A percentile compares a stretch with the other conserved stretches of the same genome.
These are phyloP conservation scores for Synanthedon vespiformis DNA, from an alignment of 2,888 invertebrate genomes.

Conservation along the genomic window DNA sequence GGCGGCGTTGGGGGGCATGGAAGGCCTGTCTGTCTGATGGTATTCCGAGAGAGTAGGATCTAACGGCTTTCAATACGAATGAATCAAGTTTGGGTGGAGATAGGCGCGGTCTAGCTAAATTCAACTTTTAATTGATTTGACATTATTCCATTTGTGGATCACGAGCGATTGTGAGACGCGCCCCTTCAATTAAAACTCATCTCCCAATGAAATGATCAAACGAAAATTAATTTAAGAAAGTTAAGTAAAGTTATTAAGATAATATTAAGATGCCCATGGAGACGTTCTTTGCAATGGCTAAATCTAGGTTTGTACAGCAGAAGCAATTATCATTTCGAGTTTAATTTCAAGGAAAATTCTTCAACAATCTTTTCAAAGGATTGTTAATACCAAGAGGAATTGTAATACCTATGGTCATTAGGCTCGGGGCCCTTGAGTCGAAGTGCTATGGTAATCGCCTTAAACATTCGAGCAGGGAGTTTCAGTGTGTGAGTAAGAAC, in stretches of 20 bases:
- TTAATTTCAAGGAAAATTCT: background rate
- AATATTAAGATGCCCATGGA: conserved; percentile 17
- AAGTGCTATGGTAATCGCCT: no score
- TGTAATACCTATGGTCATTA: no score
- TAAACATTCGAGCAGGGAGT: no score
- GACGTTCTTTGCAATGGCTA: conserved; percentile 26
- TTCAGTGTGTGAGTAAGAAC: no score
- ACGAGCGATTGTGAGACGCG: conserved; percentile 43
- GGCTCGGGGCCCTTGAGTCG: no score
- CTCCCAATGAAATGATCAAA: conserved; percentile 58
- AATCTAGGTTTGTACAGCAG: conserved; percentile 1
- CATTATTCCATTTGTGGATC: conserved; percentile 63
- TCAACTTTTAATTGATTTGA: conserved; percentile 67
- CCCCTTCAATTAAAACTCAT: conserved; percentile 62
- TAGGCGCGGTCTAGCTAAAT: conserved; percentile 50
- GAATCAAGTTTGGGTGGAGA: conserved; percentile 46
- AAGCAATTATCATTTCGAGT: background rate
- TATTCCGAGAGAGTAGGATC: background rate
- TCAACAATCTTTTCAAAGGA: background rate
- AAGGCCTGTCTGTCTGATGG: background rate
- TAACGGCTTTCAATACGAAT: conserved; percentile 37
- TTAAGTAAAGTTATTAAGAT: conserved; percentile 53
- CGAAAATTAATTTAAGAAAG: conserved; percentile 61
- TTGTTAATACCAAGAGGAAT: no score
- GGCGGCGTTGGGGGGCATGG: conserved; percentile 11